phyloP scores from a whole-genome alignment of 1,140 invertebrate species.

The Scylla paramamosain region DNA sequence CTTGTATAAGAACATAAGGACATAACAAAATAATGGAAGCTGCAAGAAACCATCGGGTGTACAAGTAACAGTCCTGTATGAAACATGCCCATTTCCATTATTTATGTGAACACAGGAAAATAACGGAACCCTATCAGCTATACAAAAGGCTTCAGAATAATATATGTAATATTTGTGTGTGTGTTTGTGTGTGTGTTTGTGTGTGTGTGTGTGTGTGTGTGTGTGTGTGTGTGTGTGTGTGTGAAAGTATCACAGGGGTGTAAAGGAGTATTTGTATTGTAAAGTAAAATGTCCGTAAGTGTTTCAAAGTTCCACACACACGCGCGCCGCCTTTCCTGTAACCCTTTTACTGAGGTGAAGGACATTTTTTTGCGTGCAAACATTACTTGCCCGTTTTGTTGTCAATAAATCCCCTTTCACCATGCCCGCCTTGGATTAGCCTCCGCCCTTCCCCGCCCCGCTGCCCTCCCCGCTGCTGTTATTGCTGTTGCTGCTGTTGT shows the following conservation, averaged over 20 bases:
- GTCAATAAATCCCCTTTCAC: slow-evolving; percentile 14
- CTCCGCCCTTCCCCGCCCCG: background rate
- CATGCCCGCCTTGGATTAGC: background rate
- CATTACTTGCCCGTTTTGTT: slow-evolving; percentile 2
- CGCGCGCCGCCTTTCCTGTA: background rate
- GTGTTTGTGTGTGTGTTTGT: background rate
- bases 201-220: slow-evolving; percentile 2
- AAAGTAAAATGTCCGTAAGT: background rate
- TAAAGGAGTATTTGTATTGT: background rate
- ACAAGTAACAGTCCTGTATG: too few relatives aligned
- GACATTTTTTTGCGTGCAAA: background rate
- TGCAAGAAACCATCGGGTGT: too few relatives aligned
- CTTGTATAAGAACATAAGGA: too few relatives aligned
- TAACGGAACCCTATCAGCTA: too few relatives aligned
- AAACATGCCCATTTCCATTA: too few relatives aligned
- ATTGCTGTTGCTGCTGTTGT: too few relatives aligned
- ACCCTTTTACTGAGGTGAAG: slow-evolving; percentile 8
- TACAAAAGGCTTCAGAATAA: too few relatives aligned
- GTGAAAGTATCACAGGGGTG: background rate
- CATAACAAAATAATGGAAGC: too few relatives aligned
- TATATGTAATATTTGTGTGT: slow-evolving; percentile 46
- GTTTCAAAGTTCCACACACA: background rate
- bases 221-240: background rate
- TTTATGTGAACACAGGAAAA: too few relatives aligned
- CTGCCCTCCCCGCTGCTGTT: too few relatives aligned